Conservation (phyloP, 2,797 vertebrate species). For the Manis crassicaudata region DNA sequence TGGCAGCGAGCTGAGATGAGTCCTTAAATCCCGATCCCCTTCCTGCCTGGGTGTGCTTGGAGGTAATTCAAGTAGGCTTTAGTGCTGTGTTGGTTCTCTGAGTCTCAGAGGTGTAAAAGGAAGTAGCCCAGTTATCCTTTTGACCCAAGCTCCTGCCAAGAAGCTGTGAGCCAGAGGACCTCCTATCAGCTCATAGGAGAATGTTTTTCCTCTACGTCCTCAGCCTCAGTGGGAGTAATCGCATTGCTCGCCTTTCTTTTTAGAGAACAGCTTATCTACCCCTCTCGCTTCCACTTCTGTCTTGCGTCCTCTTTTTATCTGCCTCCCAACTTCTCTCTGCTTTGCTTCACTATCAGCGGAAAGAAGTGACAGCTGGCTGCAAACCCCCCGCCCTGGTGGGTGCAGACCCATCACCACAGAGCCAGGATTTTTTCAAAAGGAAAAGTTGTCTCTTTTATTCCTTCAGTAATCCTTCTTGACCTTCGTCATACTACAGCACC, state of each 20-base stretch:
- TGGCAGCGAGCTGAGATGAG: background rate
- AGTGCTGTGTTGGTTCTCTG: background rate
- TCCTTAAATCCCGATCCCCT: slow-evolving; percentile 12
- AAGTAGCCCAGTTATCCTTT: background rate
- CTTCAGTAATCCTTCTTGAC: background rate
- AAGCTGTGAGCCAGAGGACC: background rate
- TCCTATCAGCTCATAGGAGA: background rate
- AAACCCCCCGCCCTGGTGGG: background rate
- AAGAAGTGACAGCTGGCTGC: slow-evolving; percentile 16
- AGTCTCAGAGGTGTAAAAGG: background rate
- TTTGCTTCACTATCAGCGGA: slow-evolving; percentile 3
- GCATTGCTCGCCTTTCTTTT: background rate
- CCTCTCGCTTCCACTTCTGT: background rate
- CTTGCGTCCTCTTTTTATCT: background rate
- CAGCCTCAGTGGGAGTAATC: background rate
- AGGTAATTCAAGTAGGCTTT: background rate
- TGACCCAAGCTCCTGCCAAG: background rate
- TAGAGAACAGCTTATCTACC: background rate
- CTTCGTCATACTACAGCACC: background rate
- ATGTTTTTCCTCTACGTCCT: accelerated
- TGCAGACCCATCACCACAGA: background rate
- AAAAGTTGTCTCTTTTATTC: background rate
- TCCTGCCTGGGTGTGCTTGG: background rate
- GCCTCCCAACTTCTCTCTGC: background rate
- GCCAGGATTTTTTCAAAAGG: background rate